phyloP scores from a whole-genome alignment of 2,113 vertebrate species.

The Psammodynastes pulverulentus region DNA sequence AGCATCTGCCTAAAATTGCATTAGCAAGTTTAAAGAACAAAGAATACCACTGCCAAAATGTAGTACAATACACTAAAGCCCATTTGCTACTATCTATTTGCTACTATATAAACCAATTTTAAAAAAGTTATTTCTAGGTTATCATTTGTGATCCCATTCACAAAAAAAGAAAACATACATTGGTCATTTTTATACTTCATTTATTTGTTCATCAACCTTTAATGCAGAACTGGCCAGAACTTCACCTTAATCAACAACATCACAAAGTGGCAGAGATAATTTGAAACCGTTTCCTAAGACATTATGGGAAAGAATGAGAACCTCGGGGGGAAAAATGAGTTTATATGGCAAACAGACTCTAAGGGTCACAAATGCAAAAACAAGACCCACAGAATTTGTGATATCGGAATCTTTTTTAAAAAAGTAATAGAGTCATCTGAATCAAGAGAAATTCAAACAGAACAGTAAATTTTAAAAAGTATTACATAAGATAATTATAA shows the following conservation, averaged over 20 bases:
- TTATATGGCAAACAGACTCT: neutral
- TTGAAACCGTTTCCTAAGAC: neutral
- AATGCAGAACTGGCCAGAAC: neutral
- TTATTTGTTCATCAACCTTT: neutral
- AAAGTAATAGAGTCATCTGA: neutral
- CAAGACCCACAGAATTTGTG: neutral
- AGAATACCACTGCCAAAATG: neutral
- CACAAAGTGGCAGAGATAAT: neutral
- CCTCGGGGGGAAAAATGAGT: neutral
- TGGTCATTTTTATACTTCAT: neutral
- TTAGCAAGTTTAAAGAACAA: neutral
- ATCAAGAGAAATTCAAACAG: neutral
- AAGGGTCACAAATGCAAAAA: neutral
- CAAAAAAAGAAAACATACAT: neutral
- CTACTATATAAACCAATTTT: too few relatives aligned
- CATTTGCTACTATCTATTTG: neutral
- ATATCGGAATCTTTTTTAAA: neutral
- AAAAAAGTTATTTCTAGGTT: neutral
- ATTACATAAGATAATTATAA: neutral
- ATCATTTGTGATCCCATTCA: neutral
- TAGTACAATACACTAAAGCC: neutral
- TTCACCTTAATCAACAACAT: neutral
- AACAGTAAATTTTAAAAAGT: neutral
- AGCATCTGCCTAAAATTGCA: neutral
- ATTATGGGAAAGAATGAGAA: neutral